Evolutionary conservation across 64 coral and sea anemone genomes (phyloP), one percentile per base, ranked within the genome.

Genomic region (Montipora foliosa): DNA sequence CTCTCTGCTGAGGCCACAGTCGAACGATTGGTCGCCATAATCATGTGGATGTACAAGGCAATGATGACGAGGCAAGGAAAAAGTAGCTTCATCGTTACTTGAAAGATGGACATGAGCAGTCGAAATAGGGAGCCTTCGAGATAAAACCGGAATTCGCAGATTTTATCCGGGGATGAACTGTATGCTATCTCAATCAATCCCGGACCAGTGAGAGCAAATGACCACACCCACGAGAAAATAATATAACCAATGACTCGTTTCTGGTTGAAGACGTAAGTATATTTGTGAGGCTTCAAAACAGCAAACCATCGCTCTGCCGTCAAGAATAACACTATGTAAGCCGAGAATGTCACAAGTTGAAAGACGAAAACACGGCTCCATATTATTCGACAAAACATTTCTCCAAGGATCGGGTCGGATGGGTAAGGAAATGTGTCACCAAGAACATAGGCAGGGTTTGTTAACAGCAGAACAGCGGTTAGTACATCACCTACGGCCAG

Each of bases 261-360:
- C 37, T 53, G 70, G 64, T 80, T 93, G 24, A 80, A 87, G 47
- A n/a, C 69, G 13, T 67, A 61, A 8, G 59, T 84, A 49, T 93
- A 88, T 44, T 81, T 87, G 52, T 79, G 14, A 47, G 91, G 91
- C 48, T 67, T 87, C 16, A 93, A 52, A 24, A 93, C 59, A 22
- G 83, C 91, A 78, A 69, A 88, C 91, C 91, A 93, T 37, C 91
- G 91, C 61, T 93, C 91, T 5, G 67, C 79, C n/a, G 75, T 77
- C 57, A 93, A 60, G 44, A 77, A 44, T 47, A 93, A 24, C 16
- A 84, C 87, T 15, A 88, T 80, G 29, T 87, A 93, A 1, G 77
- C 84, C 9, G 83, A 88, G 83, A 87, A 87, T 5, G 80, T 73
- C 5, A 76, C 82, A 29, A 93, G 66, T 37, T 67, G 74, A 53